These are phyloP conservation scores for Scrobipalpa atriplicella DNA, from an alignment of 2,888 invertebrate genomes.

Conservation along the genomic window DNA sequence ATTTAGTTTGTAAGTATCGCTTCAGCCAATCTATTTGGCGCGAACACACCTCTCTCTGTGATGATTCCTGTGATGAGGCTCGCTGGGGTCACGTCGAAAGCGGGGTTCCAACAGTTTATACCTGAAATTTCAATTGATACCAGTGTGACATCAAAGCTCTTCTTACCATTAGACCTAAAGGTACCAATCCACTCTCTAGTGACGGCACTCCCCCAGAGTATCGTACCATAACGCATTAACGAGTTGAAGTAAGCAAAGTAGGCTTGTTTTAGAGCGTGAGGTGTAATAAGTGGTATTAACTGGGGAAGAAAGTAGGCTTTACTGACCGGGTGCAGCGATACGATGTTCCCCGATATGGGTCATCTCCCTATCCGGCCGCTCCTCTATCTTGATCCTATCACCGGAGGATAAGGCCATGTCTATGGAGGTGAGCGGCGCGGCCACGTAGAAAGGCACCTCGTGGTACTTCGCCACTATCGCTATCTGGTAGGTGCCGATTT, in stretches of 20 bases:
- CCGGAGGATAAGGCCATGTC: constrained; percentile 91
- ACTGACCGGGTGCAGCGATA: constrained; percentile 92
- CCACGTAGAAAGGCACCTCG: constrained; percentile 96
- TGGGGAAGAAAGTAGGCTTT: no score
- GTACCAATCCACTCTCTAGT: no score
- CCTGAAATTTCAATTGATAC: constrained; percentile 74
- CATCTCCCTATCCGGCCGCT: constrained; percentile 95
- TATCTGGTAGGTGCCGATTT: constrained; percentile 98
- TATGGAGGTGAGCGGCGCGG: constrained; percentile 96
- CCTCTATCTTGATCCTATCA: constrained; percentile 95
- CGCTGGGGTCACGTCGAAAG: constrained; percentile 98
- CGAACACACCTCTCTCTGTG: constrained; percentile 95
- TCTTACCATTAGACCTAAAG: no score
- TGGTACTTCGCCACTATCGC: constrained; percentile 96
- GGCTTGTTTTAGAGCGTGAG: no score
- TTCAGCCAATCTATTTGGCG: constrained; percentile 79
- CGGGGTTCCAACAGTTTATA: constrained; percentile 98
- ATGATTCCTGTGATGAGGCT: constrained; percentile 95
- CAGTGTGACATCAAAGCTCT: no score
- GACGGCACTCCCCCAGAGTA: no score
- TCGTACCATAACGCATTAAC: no score
- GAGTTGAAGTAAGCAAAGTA: no score
- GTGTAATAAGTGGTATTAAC: no score
- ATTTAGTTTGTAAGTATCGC: constrained; percentile 39
- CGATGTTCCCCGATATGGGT: constrained; percentile 93